Conservation (phyloP, 2,888 invertebrate genomes). For the Drosophila nr. perissopoda region DNA sequence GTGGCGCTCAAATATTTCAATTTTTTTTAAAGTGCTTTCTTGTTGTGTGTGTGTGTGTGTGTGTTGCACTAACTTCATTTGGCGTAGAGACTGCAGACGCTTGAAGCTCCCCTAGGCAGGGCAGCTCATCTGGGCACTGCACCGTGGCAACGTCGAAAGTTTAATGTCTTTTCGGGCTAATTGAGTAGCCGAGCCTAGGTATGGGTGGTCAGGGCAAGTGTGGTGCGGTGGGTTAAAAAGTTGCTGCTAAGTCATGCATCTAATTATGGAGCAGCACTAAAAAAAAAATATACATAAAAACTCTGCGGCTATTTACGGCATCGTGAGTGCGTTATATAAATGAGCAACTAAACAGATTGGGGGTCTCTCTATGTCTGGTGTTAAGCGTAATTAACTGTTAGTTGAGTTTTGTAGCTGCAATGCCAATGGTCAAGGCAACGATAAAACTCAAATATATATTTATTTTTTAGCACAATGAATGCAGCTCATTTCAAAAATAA, state of each 20-base stretch:
- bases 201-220: neutral
- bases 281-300: slow-evolving; percentile 55
- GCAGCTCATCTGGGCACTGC: slow-evolving; percentile 33
- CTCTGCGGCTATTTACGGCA: slow-evolving; percentile 56
- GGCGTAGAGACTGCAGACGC: slow-evolving; percentile 45
- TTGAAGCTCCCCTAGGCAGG: slow-evolving; percentile 43
- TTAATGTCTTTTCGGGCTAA: slow-evolving; percentile 78
- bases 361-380: slow-evolving; percentile 19
- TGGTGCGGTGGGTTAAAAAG: slow-evolving; percentile 27
- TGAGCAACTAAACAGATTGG: slow-evolving; percentile 10
- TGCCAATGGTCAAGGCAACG: slow-evolving; percentile 55
- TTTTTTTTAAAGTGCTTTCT: slow-evolving; percentile 15
- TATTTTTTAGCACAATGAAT: slow-evolving; percentile 18
- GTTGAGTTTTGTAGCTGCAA: slow-evolving; percentile 52
- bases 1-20: slow-evolving; percentile 61
- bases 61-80: slow-evolving; percentile 63
- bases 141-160: slow-evolving; percentile 57
- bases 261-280: slow-evolving; percentile 67
- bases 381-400: slow-evolving; percentile 70
- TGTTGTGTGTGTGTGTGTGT: slow-evolving; percentile 9
- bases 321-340: slow-evolving; percentile 37
- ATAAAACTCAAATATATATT: slow-evolving; percentile 18
- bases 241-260: slow-evolving; percentile 74
- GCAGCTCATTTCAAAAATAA: neutral
- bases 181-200: slow-evolving; percentile 64